Conservation (phyloP, 2,797 vertebrate genomes). For the Hemitrygon akajei region DNA sequence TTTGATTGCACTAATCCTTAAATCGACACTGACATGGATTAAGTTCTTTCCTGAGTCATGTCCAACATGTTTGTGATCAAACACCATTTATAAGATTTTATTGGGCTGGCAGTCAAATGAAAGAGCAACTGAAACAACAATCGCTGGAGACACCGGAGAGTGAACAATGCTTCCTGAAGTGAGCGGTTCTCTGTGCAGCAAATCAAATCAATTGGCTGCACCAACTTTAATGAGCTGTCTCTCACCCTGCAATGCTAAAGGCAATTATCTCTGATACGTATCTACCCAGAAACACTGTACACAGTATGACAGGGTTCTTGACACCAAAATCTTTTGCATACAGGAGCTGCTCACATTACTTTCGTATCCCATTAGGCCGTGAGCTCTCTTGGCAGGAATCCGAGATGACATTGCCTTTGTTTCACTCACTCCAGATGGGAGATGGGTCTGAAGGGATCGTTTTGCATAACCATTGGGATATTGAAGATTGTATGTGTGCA, state of each 20-base stretch:
- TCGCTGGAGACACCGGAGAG: background rate
- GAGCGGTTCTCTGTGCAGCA: background rate
- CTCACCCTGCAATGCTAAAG: background rate
- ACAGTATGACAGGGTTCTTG: constrained; percentile 17
- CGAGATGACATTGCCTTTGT: background rate
- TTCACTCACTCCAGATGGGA: background rate
- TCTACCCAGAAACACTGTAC: background rate
- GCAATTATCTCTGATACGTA: constrained; percentile 10
- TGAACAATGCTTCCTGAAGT: background rate
- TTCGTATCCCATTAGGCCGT: background rate
- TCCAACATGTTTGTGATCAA: background rate
- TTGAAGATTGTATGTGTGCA: background rate
- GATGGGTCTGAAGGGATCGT: background rate
- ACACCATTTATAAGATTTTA: constrained; percentile 7
- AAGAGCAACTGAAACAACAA: constrained; percentile 18
- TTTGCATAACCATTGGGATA: background rate
- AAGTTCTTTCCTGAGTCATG: background rate
- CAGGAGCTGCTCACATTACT: constrained; percentile 5
- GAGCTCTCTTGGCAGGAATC: background rate
- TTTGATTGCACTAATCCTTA: background rate
- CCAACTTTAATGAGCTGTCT: background rate
- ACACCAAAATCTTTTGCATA: background rate
- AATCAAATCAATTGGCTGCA: constrained; percentile 32
- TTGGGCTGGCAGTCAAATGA: background rate
- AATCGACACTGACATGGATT: background rate